phyloP scores from a whole-genome alignment of 2,888 invertebrate genomes.

The Zhengitettix transpicula region DNA sequence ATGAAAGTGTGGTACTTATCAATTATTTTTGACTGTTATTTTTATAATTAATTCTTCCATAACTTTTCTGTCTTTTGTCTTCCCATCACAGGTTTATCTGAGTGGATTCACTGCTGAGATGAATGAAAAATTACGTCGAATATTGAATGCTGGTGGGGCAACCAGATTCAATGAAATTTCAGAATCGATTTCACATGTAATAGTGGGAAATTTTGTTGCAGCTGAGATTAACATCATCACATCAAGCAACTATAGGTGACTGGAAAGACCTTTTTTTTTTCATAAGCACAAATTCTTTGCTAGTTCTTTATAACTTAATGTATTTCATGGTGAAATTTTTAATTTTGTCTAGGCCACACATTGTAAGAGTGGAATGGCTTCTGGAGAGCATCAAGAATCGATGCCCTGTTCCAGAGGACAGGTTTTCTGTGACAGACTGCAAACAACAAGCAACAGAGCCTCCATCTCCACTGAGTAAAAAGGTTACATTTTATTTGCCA shows the following conservation, averaged over 20 bases:
- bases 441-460: constrained; percentile 24
- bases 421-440: constrained; percentile 15
- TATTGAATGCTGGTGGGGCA: constrained; percentile 67
- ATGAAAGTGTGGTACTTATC: too few species aligned
- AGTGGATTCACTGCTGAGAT: constrained; percentile 45
- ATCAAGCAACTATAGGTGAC: background rate
- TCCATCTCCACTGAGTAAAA: constrained; percentile 44
- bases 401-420: constrained; percentile 37
- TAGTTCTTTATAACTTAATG: background rate
- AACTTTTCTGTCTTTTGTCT: background rate
- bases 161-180: constrained; percentile 60
- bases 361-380: constrained; percentile 60
- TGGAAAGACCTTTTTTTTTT: background rate
- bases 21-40: background rate
- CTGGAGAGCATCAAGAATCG: constrained; percentile 49
- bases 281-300: background rate
- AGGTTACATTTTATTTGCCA: constrained; percentile 21
- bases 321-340: too few species aligned
- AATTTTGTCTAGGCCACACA: constrained; percentile 30
- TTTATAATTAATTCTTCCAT: background rate
- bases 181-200: constrained; percentile 63
- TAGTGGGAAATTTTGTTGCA: constrained; percentile 39
- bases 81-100: constrained; percentile 39
- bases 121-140: constrained; percentile 47
- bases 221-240: constrained; percentile 3